These are phyloP conservation scores for Trichoplusia ni DNA, from an alignment of 1,140 invertebrate species.

Conservation along the genomic window DNA sequence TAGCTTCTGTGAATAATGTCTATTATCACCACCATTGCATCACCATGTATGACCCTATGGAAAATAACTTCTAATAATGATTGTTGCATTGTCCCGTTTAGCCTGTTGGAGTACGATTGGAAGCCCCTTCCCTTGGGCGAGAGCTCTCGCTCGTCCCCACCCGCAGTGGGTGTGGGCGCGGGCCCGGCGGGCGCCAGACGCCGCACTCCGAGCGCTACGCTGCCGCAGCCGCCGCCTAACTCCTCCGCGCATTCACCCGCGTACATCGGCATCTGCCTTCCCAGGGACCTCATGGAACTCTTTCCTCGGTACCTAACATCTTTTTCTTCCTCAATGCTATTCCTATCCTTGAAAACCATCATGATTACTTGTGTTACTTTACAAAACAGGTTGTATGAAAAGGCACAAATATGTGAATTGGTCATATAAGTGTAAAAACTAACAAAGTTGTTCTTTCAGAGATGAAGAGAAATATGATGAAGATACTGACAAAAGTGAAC, in stretches of 20 bases:
- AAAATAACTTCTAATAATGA: too few relatives aligned
- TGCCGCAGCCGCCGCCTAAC: constrained; percentile 8
- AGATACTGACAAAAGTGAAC: constrained; percentile 39
- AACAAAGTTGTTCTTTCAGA: constrained; percentile 37
- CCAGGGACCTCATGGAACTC: constrained; percentile 85
- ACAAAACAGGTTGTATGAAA: too few relatives aligned
- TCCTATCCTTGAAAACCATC: too few relatives aligned
- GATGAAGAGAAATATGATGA: constrained; percentile 44
- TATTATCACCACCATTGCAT: too few relatives aligned
- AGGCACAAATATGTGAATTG: too few relatives aligned
- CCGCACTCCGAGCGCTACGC: too few relatives aligned
- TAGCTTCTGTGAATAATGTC: too few relatives aligned
- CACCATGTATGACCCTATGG: too few relatives aligned
- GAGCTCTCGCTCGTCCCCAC: neutral
- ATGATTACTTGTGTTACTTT: too few relatives aligned
- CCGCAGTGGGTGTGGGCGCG: constrained; percentile 3
- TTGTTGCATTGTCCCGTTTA: too few relatives aligned
- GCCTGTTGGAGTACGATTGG: constrained; percentile 77
- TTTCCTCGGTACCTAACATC: constrained; percentile 82
- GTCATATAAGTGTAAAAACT: too few relatives aligned
- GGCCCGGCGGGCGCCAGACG: neutral
- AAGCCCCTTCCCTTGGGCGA: constrained; percentile 58
- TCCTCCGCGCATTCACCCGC: constrained; percentile 36
- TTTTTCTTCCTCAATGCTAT: neutral
- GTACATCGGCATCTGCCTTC: constrained; percentile 91